These are phyloP conservation scores for Drosophila mulleri DNA, from an alignment of 2,888 invertebrate genomes.

Conservation along the genomic window DNA sequence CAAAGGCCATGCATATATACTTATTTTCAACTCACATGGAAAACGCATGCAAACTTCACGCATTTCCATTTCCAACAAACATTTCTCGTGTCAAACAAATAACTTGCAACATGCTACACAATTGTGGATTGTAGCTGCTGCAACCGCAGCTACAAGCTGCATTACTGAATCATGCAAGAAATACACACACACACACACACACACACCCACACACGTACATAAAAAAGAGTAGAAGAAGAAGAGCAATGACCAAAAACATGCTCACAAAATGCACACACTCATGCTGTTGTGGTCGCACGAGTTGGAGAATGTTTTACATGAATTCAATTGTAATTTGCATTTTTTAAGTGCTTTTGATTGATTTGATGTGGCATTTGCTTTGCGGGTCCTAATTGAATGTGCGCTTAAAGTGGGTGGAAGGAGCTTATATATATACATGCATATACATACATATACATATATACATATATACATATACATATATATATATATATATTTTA, in stretches of 20 bases:
- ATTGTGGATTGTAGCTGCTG: slow-evolving; percentile 4
- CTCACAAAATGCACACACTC: background rate
- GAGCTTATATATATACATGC: too few species aligned
- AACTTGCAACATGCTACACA: slow-evolving; percentile 13
- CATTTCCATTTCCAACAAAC: background rate
- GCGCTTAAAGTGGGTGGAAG: too few species aligned
- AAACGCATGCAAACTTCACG: background rate
- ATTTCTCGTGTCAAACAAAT: slow-evolving; percentile 1
- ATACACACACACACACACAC: too few species aligned
- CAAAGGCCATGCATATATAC: background rate
- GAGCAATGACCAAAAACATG: slow-evolving; percentile 2
- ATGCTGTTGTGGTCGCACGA: background rate
- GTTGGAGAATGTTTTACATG: slow-evolving; percentile 5
- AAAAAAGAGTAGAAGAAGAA: background rate
- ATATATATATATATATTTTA: too few species aligned
- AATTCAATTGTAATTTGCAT: slow-evolving; percentile 20
- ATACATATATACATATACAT: too few species aligned
- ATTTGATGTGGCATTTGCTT: background rate
- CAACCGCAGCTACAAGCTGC: slow-evolving; percentile 25
- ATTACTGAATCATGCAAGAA: background rate
- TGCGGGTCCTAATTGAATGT: background rate
- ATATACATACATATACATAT: too few species aligned
- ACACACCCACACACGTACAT: background rate
- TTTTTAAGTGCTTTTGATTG: background rate
- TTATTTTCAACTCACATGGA: background rate